Conservation (phyloP, 2,113 vertebrate genomes). For the Eptesicus fuscus region DNA sequence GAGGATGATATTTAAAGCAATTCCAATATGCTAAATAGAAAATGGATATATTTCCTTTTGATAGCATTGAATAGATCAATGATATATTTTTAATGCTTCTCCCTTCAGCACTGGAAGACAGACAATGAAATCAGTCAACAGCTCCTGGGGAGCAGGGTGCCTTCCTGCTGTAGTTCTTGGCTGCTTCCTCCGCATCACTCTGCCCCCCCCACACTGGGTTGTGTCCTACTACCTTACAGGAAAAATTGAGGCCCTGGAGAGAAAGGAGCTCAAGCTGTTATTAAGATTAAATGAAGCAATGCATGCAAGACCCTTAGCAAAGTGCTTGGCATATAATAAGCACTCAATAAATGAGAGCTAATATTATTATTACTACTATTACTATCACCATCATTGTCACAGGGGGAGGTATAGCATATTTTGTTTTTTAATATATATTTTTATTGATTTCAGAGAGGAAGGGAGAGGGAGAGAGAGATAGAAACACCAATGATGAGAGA, state of each 20-base stretch:
- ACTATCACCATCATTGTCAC: not conserved
- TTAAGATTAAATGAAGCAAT: not conserved
- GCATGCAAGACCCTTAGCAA: not conserved
- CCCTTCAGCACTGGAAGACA: not conserved
- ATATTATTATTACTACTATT: not conserved
- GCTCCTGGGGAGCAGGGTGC: not conserved
- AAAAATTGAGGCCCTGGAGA: conserved; percentile 25
- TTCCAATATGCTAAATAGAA: conserved; percentile 20
- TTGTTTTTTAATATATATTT: not conserved
- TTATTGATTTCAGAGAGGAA: not conserved
- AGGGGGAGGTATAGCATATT: not conserved
- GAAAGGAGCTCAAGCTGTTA: not conserved
- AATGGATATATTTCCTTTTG: conserved; percentile 37
- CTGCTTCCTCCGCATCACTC: not conserved
- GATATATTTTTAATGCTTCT: not conserved
- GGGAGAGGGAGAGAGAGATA: not conserved
- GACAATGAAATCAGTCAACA: not conserved
- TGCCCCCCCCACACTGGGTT: not conserved
- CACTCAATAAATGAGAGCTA: not conserved
- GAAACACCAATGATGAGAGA: too few relatives aligned
- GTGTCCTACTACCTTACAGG: not conserved
- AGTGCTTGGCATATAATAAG: not conserved
- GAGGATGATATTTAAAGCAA: conserved; percentile 45
- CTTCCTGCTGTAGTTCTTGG: not conserved
- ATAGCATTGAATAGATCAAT: not conserved